These are phyloP conservation scores for Glaucidium brasilianum DNA, from an alignment of 2,113 vertebrate species.

Conservation along the genomic window DNA sequence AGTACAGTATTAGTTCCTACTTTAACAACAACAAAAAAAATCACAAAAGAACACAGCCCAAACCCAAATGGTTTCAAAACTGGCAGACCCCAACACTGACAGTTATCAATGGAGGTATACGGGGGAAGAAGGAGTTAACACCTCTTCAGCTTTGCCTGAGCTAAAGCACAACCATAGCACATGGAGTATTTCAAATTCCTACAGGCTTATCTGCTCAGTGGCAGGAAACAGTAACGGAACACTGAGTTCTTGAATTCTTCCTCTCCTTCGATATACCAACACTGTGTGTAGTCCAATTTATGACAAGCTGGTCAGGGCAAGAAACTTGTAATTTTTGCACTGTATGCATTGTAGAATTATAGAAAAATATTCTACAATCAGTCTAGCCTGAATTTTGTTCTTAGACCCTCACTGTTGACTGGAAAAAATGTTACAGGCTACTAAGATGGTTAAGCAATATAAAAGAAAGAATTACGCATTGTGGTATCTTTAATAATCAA, in stretches of 20 bases:
- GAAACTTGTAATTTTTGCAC: not conserved
- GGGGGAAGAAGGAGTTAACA: not conserved
- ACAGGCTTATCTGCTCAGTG: constrained; percentile 15
- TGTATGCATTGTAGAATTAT: not conserved
- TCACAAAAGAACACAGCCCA: not conserved
- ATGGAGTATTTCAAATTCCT: not conserved
- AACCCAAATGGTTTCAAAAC: not conserved
- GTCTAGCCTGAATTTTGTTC: not conserved
- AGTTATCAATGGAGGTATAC: not conserved
- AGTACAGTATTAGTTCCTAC: not conserved
- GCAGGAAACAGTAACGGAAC: not conserved
- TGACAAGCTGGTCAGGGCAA: not conserved
- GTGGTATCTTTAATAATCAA: not conserved
- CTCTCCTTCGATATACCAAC: not conserved
- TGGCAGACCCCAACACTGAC: not conserved
- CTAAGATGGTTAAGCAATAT: not conserved
- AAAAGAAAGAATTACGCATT: not conserved
- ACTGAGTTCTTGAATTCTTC: not conserved
- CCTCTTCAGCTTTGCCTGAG: not conserved
- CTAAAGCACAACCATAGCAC: not conserved
- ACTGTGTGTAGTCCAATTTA: not conserved
- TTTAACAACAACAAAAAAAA: not conserved
- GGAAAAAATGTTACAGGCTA: not conserved
- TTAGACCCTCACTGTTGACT: not conserved
- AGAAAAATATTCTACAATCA: not conserved